These are phyloP conservation scores for Tenebrosternarchus preto DNA, from an alignment of 2,113 vertebrate species.

Conservation along the genomic window DNA sequence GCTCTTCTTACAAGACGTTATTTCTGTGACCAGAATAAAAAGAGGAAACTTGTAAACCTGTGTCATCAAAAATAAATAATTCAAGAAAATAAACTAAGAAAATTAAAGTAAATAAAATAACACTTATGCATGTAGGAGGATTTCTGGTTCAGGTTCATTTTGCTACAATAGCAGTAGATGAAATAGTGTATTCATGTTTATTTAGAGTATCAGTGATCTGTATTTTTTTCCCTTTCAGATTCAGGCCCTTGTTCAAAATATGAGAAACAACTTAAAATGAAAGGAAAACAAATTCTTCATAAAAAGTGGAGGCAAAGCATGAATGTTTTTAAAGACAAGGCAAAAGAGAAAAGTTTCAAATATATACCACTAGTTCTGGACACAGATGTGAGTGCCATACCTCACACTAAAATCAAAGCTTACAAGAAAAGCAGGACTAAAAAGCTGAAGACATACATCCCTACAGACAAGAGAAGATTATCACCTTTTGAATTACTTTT, in stretches of 20 bases:
- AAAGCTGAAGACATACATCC: slow-evolving; percentile 49
- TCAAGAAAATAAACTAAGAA: neutral
- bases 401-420: slow-evolving; percentile 36
- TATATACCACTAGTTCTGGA: slow-evolving; percentile 53
- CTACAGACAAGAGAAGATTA: slow-evolving; percentile 37
- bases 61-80: too few relatives aligned
- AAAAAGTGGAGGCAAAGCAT: slow-evolving; percentile 44
- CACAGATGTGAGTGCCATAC: slow-evolving; percentile 26
- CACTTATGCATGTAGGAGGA: too few relatives aligned
- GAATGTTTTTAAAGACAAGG: slow-evolving; percentile 35
- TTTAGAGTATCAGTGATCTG: neutral
- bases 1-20: too few relatives aligned
- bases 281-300: slow-evolving; percentile 42
- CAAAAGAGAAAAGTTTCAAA: slow-evolving; percentile 23
- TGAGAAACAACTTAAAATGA: slow-evolving; percentile 32
- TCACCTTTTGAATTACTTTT: slow-evolving; percentile 42
- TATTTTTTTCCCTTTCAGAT: slow-evolving; percentile 40
- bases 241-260: slow-evolving; percentile 33
- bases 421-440: slow-evolving; percentile 49
- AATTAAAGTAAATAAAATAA: neutral
- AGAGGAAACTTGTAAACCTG: too few relatives aligned
- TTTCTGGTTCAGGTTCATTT: too few relatives aligned
- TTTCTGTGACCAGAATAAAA: too few relatives aligned
- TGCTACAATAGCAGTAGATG: too few relatives aligned
- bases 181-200: too few relatives aligned